A percentile compares a stretch with the other conserved stretches of the same genome.
These are phyloP conservation scores for Scelioninae gen. 1 DNA, from an alignment of 2,888 invertebrate genomes.

Conservation along the genomic window DNA sequence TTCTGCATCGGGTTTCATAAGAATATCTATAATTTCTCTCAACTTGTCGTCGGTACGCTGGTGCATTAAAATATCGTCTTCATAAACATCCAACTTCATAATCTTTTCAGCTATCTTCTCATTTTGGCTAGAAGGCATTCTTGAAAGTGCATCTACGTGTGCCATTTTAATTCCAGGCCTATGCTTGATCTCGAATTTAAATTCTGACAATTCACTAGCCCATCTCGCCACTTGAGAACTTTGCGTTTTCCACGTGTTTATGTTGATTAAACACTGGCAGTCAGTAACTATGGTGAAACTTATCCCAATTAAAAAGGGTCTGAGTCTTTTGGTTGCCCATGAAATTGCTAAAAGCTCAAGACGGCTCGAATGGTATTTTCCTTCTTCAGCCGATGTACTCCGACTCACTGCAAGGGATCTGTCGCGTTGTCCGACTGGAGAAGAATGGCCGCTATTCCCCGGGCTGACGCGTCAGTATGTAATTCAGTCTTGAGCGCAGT, in stretches of 20 bases:
- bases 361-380: constrained; percentile 1
- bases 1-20: no score
- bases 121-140: neutral
- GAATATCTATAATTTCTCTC: no score
- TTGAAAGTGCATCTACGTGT: constrained; percentile 6
- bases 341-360: constrained; percentile 6
- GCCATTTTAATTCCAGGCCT: constrained; percentile 6
- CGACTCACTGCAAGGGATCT: neutral
- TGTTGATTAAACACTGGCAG: no score
- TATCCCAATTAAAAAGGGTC: no score
- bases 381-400: neutral
- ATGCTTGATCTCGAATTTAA: constrained; percentile 74
- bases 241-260: no score
- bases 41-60: no score
- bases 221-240: no score
- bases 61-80: constrained; percentile 47
- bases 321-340: neutral
- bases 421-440: neutral
- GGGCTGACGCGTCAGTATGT: neutral
- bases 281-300: no score
- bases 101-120: neutral
- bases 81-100: neutral
- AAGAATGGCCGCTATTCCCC: constrained; percentile 1
- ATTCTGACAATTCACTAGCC: constrained; percentile 48
- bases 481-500: neutral